These are phyloP conservation scores for Tinea pellionella DNA, from an alignment of 2,888 invertebrate genomes.

Conservation along the genomic window DNA sequence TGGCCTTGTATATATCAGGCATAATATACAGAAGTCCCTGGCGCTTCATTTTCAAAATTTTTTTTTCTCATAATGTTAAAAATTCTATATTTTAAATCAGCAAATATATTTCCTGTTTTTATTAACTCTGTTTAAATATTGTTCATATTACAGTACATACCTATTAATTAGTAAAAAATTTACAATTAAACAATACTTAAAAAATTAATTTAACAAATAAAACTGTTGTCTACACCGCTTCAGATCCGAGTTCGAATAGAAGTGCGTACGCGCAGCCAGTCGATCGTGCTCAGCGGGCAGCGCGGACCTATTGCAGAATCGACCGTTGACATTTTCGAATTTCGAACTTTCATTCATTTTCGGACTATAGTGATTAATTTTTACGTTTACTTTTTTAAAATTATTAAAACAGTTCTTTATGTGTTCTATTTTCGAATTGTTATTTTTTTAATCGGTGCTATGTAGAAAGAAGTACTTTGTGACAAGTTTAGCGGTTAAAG, in stretches of 20 bases:
- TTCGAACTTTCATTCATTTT: slow-evolving; percentile 36
- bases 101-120: no score
- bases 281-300: slow-evolving; percentile 50
- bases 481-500: slow-evolving; percentile 47
- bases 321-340: neutral
- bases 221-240: slow-evolving; percentile 39
- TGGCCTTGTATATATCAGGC: no score
- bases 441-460: neutral
- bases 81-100: no score
- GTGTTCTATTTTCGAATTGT: neutral
- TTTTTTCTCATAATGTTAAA: no score
- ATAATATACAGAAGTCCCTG: no score
- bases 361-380: neutral
- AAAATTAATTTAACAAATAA: no score
- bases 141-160: no score
- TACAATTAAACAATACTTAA: no score
- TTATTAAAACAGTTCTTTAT: neutral
- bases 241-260: slow-evolving; percentile 36
- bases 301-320: slow-evolving; percentile 25
- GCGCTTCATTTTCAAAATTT: no score
- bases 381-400: neutral
- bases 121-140: no score
- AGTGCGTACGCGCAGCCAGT: slow-evolving; percentile 59
- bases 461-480: slow-evolving; percentile 21
- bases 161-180: no score